These are phyloP conservation scores for Harpagifer antarcticus DNA, from an alignment of 2,797 vertebrate species.

Conservation along the genomic window DNA sequence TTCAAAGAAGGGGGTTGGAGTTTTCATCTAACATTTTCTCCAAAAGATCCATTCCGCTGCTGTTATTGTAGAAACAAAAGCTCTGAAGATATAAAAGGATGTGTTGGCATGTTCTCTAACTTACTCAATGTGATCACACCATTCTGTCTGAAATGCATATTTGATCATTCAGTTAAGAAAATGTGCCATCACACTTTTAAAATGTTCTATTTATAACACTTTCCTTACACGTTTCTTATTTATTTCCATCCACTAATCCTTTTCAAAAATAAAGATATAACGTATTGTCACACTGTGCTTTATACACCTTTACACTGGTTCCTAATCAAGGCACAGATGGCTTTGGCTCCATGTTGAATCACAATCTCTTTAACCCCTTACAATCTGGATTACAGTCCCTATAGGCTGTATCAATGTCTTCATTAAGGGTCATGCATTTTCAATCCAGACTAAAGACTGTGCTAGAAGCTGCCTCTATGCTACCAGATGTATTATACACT, in stretches of 20 bases:
- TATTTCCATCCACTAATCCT: no score
- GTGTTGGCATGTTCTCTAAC: background rate
- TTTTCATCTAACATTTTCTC: constrained; percentile 47
- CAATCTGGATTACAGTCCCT: constrained; percentile 22
- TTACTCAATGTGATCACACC: background rate
- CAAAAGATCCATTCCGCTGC: constrained; percentile 23
- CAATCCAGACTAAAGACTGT: constrained; percentile 6
- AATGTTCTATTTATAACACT: background rate
- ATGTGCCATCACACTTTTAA: background rate
- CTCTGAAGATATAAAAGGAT: constrained; percentile 3
- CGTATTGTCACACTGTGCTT: background rate
- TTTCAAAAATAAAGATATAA: background rate
- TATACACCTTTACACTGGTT: background rate
- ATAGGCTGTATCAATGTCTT: constrained; percentile 19
- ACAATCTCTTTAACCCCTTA: constrained; percentile 39
- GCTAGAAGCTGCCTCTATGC: background rate
- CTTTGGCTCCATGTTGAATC: constrained; percentile 27
- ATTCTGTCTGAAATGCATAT: background rate
- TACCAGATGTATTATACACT: background rate
- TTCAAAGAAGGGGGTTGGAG: constrained; percentile 31
- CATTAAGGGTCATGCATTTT: constrained; percentile 27
- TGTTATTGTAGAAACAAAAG: constrained; percentile 23
- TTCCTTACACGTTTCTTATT: no score
- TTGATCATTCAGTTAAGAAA: background rate
- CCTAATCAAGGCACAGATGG: constrained; percentile 40